phyloP scores from a whole-genome alignment of 2,888 invertebrate genomes.

The Lacanobia oleracea region DNA sequence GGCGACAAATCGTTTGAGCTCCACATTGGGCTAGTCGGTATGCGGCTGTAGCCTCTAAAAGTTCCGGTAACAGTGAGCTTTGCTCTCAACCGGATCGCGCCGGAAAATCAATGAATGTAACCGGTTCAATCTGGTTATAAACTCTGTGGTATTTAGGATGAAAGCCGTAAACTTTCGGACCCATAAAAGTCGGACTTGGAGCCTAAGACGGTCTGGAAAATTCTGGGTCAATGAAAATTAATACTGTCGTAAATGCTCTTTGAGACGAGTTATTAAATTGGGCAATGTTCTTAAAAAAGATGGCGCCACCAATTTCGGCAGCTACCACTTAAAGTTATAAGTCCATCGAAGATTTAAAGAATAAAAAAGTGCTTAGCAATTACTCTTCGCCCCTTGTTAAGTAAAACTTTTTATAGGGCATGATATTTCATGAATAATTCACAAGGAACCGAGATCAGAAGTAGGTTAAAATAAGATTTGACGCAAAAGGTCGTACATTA shows the following conservation, averaged over 20 bases:
- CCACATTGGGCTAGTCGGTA: not conserved
- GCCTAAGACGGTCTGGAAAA: slow-evolving; percentile 13
- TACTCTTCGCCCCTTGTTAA: slow-evolving; percentile 17
- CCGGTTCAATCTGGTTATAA: slow-evolving; percentile 34
- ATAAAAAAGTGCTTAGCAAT: slow-evolving; percentile 17
- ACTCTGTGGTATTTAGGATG: slow-evolving; percentile 11
- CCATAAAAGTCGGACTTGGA: slow-evolving; percentile 14
- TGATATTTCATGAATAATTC: slow-evolving; percentile 51
- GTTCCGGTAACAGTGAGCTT: slow-evolving; percentile 43
- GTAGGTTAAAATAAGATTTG: slow-evolving; percentile 32
- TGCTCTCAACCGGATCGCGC: slow-evolving; percentile 25
- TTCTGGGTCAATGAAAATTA: slow-evolving; percentile 40
- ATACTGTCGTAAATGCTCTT: slow-evolving; percentile 28
- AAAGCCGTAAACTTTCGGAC: slow-evolving; percentile 20
- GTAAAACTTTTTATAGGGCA: slow-evolving; percentile 24
- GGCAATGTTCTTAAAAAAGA: slow-evolving; percentile 15
- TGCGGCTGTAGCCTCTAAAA: slow-evolving; percentile 7
- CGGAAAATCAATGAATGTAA: slow-evolving; percentile 38
- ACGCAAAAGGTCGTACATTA: slow-evolving; percentile 12
- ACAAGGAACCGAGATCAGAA: slow-evolving; percentile 29
- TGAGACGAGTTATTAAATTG: slow-evolving; percentile 22
- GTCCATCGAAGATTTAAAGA: slow-evolving; percentile 13
- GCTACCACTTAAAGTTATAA: slow-evolving; percentile 1
- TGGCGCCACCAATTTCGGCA: slow-evolving; percentile 21
- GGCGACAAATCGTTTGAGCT: not conserved